These are phyloP conservation scores for Mactromeris polynyma DNA, from an alignment of 2,888 invertebrate genomes.

Conservation along the genomic window DNA sequence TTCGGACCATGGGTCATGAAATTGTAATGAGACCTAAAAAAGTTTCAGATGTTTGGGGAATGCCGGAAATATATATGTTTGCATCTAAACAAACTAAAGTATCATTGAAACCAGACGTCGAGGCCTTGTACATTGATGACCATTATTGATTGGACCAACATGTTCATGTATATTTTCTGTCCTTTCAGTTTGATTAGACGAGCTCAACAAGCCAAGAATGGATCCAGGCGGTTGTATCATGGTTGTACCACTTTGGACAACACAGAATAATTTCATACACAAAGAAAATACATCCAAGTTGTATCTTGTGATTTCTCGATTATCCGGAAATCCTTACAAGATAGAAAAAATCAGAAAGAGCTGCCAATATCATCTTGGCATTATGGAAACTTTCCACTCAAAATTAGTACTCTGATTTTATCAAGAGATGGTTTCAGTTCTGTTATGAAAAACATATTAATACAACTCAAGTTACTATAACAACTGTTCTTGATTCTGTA, in stretches of 20 bases:
- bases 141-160: slow-evolving; percentile 40
- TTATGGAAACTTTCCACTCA: slow-evolving; percentile 53
- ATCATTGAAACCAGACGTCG: slow-evolving; percentile 43
- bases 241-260: slow-evolving; percentile 53
- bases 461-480: slow-evolving; percentile 42
- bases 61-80: not conserved
- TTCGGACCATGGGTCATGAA: slow-evolving; percentile 16
- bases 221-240: slow-evolving; percentile 33
- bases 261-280: slow-evolving; percentile 29
- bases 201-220: slow-evolving; percentile 7
- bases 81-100: slow-evolving; percentile 36
- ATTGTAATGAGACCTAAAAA: slow-evolving; percentile 23
- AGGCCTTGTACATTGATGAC: slow-evolving; percentile 38
- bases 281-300: slow-evolving; percentile 51
- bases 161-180: slow-evolving; percentile 37
- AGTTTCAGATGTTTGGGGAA: not conserved
- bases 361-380: slow-evolving; percentile 49
- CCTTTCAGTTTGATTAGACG: slow-evolving; percentile 51
- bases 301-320: slow-evolving; percentile 34
- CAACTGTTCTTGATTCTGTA: slow-evolving; percentile 52
- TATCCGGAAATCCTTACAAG: slow-evolving; percentile 48
- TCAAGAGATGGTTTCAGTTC: slow-evolving; percentile 53
- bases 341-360: slow-evolving; percentile 40
- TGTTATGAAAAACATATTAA: slow-evolving; percentile 49
- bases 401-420: slow-evolving; percentile 48